Evolutionary conservation across 2,797 vertebrate species (phyloP).

Genomic region (Ciconia nigra): DNA sequence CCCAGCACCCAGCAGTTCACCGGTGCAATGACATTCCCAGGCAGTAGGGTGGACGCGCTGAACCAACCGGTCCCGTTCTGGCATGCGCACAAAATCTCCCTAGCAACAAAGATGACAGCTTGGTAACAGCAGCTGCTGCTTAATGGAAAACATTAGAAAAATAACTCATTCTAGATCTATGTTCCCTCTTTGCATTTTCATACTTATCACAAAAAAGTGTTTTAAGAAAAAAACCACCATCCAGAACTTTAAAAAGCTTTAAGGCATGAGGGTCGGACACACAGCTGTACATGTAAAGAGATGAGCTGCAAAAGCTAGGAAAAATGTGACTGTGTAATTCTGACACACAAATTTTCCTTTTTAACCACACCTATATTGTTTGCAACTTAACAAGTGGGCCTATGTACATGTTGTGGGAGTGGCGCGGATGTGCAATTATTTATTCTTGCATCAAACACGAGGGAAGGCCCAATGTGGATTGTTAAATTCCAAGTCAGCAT

Average conservation of each 20-base stretch:
- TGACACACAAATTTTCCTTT: background rate
- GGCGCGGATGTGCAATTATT: background rate
- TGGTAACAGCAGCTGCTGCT: conserved; percentile 76
- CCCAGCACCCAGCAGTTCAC: background rate
- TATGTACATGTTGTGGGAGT: background rate
- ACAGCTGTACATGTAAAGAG: background rate
- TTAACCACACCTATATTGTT: background rate
- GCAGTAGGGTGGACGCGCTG: background rate
- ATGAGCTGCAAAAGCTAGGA: background rate
- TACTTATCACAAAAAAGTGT: conserved; percentile 30
- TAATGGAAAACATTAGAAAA: conserved; percentile 73
- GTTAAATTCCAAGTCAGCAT: background rate
- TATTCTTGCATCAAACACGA: background rate
- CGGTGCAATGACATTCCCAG: background rate
- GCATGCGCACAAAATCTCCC: conserved; percentile 61
- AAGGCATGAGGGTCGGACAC: background rate
- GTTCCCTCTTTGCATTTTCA: conserved; percentile 52
- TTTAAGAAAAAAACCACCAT: background rate
- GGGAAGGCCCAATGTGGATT: background rate
- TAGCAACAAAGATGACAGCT: conserved; percentile 78
- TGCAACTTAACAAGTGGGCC: background rate
- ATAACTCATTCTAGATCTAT: conserved; percentile 58
- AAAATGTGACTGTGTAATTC: background rate
- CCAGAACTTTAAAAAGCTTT: conserved; percentile 11
- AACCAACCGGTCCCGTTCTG: conserved; percentile 38